phyloP scores from a whole-genome alignment of 2,888 invertebrate genomes.

The Liposcelis brunnea region DNA sequence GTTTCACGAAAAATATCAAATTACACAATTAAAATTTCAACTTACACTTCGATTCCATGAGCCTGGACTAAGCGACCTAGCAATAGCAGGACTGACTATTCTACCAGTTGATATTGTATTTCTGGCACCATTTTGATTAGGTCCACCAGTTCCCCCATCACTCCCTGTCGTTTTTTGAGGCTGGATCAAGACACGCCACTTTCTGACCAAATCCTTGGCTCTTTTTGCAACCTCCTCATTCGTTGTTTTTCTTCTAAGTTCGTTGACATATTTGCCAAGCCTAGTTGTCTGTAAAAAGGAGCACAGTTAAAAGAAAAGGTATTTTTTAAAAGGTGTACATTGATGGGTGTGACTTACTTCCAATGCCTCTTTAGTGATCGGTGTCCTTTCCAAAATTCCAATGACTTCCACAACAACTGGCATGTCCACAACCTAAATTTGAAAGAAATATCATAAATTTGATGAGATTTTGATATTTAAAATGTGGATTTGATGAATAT shows the following conservation, averaged over 20 bases:
- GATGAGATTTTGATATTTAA: no score
- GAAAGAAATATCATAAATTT: conserved; percentile 8
- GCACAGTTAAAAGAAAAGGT: not conserved
- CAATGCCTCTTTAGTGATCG: conserved; percentile 78
- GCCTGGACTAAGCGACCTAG: no score
- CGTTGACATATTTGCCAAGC: conserved; percentile 85
- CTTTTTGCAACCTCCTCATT: conserved; percentile 73
- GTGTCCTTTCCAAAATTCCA: conserved; percentile 75
- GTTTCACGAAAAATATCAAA: no score
- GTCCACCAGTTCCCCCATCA: not conserved
- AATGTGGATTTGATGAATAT: not conserved
- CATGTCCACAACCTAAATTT: conserved; percentile 81
- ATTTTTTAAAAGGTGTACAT: no score
- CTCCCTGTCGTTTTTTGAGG: conserved; percentile 26
- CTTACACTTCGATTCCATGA: no score
- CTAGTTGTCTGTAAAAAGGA: conserved; percentile 60
- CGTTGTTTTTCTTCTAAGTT: conserved; percentile 67
- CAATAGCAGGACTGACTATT: no score
- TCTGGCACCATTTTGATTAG: no score
- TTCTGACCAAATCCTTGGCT: conserved; percentile 78
- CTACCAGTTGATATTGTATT: no score
- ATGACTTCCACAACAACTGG: conserved; percentile 83
- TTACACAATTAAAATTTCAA: no score
- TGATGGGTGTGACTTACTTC: conserved; percentile 43
- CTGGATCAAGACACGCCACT: conserved; percentile 79